Conservation (phyloP, 2,888 invertebrate species). For the Plagiodera versicolora region DNA sequence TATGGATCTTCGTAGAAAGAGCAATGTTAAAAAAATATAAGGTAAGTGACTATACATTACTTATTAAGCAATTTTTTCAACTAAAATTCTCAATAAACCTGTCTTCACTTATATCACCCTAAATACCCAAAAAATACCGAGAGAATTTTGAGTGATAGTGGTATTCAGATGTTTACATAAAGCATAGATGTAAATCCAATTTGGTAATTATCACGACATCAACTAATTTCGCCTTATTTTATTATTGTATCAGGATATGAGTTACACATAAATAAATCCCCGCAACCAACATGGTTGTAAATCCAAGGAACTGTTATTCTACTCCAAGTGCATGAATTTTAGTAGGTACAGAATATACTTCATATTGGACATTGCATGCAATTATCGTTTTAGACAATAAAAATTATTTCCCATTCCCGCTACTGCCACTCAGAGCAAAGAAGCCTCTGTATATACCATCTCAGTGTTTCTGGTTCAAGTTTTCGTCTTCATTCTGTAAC, state of each 20-base stretch:
- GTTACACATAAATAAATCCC: conserved; percentile 21
- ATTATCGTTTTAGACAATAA: conserved; percentile 17
- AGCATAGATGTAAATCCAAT: conserved; percentile 1
- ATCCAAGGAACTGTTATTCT: background rate
- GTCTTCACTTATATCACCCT: no score
- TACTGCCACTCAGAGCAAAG: background rate
- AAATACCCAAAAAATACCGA: no score
- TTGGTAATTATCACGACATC: conserved; percentile 43
- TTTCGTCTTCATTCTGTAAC: conserved; percentile 70
- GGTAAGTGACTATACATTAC: no score
- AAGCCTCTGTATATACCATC: conserved; percentile 17
- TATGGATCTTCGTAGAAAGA: no score
- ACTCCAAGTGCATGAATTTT: conserved; percentile 30
- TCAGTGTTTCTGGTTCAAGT: conserved; percentile 68
- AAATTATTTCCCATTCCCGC: conserved; percentile 11
- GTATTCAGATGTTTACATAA: background rate
- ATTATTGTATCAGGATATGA: background rate
- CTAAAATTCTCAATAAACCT: no score
- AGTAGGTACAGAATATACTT: conserved; percentile 26
- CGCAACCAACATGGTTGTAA: conserved; percentile 4
- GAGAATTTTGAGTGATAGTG: background rate
- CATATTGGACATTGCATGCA: conserved; percentile 34
- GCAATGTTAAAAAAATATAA: no score
- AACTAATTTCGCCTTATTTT: conserved; percentile 26
- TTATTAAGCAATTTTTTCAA: no score